These are phyloP conservation scores for Charina bottae DNA, from an alignment of 2,113 vertebrate species.

Conservation along the genomic window DNA sequence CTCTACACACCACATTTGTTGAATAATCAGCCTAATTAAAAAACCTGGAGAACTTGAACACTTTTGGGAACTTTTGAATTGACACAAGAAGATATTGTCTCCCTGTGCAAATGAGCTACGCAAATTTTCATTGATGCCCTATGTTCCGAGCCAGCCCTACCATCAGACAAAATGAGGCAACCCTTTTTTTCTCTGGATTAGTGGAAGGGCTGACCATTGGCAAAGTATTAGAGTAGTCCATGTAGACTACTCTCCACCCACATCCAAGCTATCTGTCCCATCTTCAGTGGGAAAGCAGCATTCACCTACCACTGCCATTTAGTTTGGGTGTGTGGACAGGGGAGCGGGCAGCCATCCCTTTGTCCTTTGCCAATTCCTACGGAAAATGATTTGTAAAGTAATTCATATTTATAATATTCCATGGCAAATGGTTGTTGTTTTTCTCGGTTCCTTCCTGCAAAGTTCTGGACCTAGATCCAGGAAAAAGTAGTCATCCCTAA, in stretches of 20 bases:
- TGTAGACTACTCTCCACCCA: too few relatives aligned
- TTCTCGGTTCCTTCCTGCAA: background rate
- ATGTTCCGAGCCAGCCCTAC: background rate
- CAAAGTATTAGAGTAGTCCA: background rate
- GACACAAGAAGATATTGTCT: background rate
- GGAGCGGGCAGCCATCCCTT: background rate
- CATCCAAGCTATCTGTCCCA: background rate
- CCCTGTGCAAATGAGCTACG: background rate
- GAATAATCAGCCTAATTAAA: background rate
- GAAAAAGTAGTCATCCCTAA: background rate
- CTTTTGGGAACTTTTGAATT: background rate
- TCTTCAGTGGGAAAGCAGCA: background rate
- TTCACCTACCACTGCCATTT: background rate
- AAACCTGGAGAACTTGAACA: background rate
- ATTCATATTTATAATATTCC: background rate
- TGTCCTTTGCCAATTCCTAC: background rate
- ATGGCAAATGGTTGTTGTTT: background rate
- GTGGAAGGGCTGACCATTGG: too few relatives aligned
- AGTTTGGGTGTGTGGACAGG: background rate
- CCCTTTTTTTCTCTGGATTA: background rate
- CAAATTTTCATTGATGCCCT: background rate
- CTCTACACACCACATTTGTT: background rate
- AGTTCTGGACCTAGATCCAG: background rate
- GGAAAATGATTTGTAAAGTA: background rate
- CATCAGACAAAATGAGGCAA: background rate